phyloP scores from a whole-genome alignment of 2,888 invertebrate genomes.

The Synanthedon formicaeformis region DNA sequence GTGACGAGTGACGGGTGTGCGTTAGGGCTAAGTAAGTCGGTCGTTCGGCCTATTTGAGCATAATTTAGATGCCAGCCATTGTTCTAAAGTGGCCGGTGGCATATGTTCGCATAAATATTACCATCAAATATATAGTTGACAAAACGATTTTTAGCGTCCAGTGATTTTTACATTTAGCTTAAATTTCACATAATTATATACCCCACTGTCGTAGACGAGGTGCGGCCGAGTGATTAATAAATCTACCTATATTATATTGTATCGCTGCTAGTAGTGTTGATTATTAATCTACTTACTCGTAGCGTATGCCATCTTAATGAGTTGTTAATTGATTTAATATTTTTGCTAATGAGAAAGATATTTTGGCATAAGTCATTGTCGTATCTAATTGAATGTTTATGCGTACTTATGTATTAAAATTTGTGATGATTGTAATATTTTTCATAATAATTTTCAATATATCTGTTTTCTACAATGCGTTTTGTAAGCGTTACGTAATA shows the following conservation, averaged over 20 bases:
- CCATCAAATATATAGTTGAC: not conserved
- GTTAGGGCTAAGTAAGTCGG: no score
- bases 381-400: constrained; percentile 9
- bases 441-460: constrained; percentile 47
- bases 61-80: no score
- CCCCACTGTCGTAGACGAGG: constrained; percentile 8
- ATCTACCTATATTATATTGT: not conserved
- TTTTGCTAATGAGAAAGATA: constrained; percentile 6
- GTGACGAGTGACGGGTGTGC: no score
- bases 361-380: constrained; percentile 3
- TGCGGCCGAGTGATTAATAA: constrained; percentile 18
- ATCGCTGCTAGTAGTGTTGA: constrained; percentile 8
- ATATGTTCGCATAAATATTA: no score
- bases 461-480: constrained; percentile 43
- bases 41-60: constrained; percentile 13
- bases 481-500: constrained; percentile 60
- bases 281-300: not conserved
- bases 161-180: constrained; percentile 11
- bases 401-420: constrained; percentile 59
- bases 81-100: no score
- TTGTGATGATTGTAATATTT: constrained; percentile 49
- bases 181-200: not conserved
- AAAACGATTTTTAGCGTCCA: constrained; percentile 13
- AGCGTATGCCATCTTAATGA: constrained; percentile 27
- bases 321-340: constrained; percentile 36